These are phyloP conservation scores for Berghia stephanieae DNA, from an alignment of 1,140 invertebrate species.

Conservation along the genomic window DNA sequence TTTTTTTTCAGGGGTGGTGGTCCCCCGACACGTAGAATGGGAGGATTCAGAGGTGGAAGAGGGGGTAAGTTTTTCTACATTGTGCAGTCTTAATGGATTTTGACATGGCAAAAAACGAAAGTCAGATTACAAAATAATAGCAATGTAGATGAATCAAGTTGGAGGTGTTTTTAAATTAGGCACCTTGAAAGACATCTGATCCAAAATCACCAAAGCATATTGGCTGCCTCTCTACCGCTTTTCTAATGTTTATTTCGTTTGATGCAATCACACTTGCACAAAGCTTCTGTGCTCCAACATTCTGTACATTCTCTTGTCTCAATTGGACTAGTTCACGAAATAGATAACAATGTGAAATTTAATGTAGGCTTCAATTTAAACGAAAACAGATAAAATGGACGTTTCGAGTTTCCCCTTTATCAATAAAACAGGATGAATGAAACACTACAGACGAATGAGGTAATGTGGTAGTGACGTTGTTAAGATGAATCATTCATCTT, in stretches of 20 bases:
- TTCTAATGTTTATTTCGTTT: not conserved
- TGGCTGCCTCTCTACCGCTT: not conserved
- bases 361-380: too few relatives aligned
- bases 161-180: not conserved
- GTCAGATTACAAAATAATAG: conserved; percentile 1
- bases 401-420: too few relatives aligned
- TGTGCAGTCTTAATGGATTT: not conserved
- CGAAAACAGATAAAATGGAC: too few relatives aligned
- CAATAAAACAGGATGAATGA: too few relatives aligned
- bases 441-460: too few relatives aligned
- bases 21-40: conserved; percentile 50
- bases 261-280: too few relatives aligned
- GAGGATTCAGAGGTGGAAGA: conserved; percentile 50
- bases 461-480: too few relatives aligned
- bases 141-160: not conserved
- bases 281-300: too few relatives aligned
- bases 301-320: too few relatives aligned
- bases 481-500: too few relatives aligned
- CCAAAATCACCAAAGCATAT: not conserved
- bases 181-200: not conserved
- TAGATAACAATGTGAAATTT: too few relatives aligned
- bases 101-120: not conserved
- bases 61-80: conserved; percentile 36
- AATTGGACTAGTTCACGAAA: too few relatives aligned
- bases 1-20: conserved; percentile 34